phyloP scores from a whole-genome alignment of 37 sponge, comb jelly and placozoan species.

The Beroe ovata region DNA sequence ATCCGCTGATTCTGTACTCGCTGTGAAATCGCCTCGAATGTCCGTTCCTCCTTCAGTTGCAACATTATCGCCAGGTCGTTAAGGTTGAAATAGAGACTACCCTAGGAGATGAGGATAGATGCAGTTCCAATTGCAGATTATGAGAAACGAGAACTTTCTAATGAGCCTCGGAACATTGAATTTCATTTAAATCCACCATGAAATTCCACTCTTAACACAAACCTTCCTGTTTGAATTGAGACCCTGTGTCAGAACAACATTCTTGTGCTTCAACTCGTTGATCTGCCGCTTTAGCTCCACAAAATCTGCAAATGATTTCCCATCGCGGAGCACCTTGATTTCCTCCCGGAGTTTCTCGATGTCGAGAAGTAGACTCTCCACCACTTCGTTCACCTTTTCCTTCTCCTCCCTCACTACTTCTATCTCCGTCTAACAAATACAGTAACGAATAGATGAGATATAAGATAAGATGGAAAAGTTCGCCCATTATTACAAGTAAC shows the following conservation, averaged over 20 bases:
- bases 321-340: background rate
- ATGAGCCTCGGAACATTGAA: too few species aligned
- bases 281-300: constrained; percentile 41
- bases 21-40: constrained; percentile 2
- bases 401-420: too few species aligned
- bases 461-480: too few species aligned
- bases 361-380: background rate
- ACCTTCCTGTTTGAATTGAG: constrained; percentile 31
- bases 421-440: too few species aligned
- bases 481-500: too few species aligned
- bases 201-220: too few species aligned
- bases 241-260: constrained; percentile 1
- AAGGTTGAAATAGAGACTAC: constrained; percentile 25
- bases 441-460: too few species aligned
- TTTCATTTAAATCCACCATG: too few species aligned
- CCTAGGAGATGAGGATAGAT: background rate
- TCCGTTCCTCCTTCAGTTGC: constrained; percentile 5
- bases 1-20: constrained; percentile 22
- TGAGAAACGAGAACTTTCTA: too few species aligned
- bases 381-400: background rate
- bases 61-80: constrained; percentile 36
- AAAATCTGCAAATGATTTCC: constrained; percentile 46
- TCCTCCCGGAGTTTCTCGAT: background rate
- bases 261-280: constrained; percentile 29
- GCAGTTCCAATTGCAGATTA: too few species aligned